Conservation (phyloP, 1,140 invertebrate species). For the Macrotrachela quadricornifera region DNA sequence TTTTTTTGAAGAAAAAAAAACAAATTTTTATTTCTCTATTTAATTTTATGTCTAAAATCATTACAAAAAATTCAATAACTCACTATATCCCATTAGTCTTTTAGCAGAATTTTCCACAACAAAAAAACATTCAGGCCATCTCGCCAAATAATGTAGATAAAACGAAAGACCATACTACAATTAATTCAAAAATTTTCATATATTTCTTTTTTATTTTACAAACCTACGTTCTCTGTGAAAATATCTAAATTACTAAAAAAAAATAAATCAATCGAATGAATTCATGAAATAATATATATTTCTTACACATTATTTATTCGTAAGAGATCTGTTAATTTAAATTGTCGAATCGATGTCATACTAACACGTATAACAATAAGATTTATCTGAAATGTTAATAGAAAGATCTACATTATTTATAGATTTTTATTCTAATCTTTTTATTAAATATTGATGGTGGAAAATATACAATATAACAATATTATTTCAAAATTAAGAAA, state of each 20-base stretch:
- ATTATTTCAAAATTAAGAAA: too few relatives aligned
- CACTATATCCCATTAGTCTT: conserved; percentile 95
- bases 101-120: conserved; percentile 77
- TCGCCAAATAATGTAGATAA: conserved; percentile 87
- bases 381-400: too few relatives aligned
- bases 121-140: conserved; percentile 98
- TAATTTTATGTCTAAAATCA: too few relatives aligned
- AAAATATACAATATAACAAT: too few relatives aligned
- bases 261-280: conserved; percentile 6
- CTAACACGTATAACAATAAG: too few relatives aligned
- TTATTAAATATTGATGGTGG: too few relatives aligned
- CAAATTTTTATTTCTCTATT: too few relatives aligned
- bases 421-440: too few relatives aligned
- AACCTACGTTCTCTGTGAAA: conserved; percentile 72
- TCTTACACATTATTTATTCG: conserved; percentile 86
- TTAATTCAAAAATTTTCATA: not conserved
- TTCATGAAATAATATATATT: conserved; percentile 10
- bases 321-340: conserved; percentile 47
- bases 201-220: conserved; percentile 12
- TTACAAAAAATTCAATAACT: conserved; percentile 28
- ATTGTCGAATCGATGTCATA: too few relatives aligned
- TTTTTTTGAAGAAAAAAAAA: too few relatives aligned
- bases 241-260: conserved; percentile 70
- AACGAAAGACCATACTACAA: conserved; percentile 84
- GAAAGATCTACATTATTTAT: too few relatives aligned